phyloP scores from a whole-genome alignment of 1,140 invertebrate species.

The Drosophila kurseongensis region DNA sequence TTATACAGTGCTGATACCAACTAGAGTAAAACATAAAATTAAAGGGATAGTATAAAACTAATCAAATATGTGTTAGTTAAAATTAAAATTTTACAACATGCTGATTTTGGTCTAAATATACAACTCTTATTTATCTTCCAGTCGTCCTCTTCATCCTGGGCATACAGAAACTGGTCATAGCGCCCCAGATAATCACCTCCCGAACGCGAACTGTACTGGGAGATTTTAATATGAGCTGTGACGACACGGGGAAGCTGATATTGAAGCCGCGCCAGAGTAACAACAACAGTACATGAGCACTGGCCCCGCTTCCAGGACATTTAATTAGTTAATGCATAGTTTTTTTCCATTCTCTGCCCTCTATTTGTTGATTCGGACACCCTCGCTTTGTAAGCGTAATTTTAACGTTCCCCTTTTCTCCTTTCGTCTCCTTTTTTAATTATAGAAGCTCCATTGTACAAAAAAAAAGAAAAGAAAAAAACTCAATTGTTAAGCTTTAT shows the following conservation, averaged over 20 bases:
- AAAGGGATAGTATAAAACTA: too few species aligned
- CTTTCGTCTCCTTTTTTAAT: slow-evolving; percentile 51
- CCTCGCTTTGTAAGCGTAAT: slow-evolving; percentile 57
- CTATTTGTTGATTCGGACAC: slow-evolving; percentile 32
- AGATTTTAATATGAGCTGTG: slow-evolving; percentile 99
- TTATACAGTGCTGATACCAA: not conserved
- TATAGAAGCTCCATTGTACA: slow-evolving; percentile 60
- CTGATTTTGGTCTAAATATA: not conserved
- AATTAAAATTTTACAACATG: not conserved
- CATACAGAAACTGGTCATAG: slow-evolving; percentile 97
- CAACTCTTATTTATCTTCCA: slow-evolving; percentile 84
- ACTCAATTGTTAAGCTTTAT: slow-evolving; percentile 52
- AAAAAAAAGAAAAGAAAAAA: slow-evolving; percentile 27
- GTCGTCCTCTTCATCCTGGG: slow-evolving; percentile 95
- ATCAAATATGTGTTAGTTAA: too few species aligned
- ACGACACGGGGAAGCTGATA: slow-evolving; percentile 97
- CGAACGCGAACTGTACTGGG: slow-evolving; percentile 94
- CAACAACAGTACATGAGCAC: slow-evolving; percentile 74
- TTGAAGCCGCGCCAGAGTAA: slow-evolving; percentile 91
- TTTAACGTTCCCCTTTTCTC: slow-evolving; percentile 7
- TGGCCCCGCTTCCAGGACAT: slow-evolving; percentile 24
- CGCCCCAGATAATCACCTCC: slow-evolving; percentile 97
- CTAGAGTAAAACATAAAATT: not conserved
- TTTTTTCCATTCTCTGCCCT: slow-evolving; percentile 6
- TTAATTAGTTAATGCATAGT: slow-evolving; percentile 52